phyloP scores from a whole-genome alignment of 2,113 vertebrate species.

The Eurystomus gularis region DNA sequence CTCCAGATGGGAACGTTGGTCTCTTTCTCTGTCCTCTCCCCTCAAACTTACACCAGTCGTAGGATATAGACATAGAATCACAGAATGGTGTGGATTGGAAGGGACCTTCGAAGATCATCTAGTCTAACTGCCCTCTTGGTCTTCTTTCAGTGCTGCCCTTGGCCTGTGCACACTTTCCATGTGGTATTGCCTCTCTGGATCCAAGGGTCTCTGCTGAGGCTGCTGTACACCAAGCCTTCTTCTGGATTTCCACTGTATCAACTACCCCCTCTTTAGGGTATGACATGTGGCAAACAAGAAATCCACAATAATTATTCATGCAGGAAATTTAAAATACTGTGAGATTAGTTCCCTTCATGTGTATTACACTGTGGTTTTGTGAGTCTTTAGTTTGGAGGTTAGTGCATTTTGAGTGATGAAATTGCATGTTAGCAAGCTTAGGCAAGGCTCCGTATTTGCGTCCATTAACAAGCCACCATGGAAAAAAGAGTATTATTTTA shows the following conservation, averaged over 20 bases:
- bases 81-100: neutral
- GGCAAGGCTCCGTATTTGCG: neutral
- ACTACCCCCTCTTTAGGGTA: neutral
- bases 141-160: neutral
- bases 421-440: neutral
- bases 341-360: neutral
- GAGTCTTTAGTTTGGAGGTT: neutral
- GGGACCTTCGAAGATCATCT: neutral
- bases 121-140: neutral
- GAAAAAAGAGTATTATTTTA: neutral
- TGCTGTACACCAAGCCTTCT: neutral
- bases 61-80: neutral
- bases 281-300: neutral
- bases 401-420: neutral
- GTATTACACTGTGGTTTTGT: neutral
- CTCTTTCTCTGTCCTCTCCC: neutral
- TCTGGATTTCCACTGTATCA: neutral
- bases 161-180: accelerated
- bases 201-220: neutral
- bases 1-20: neutral
- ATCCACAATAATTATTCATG: neutral
- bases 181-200: accelerated
- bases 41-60: accelerated
- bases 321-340: neutral
- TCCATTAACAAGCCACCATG: neutral